These are phyloP conservation scores for Gallinago jamesoni DNA, from an alignment of 2,113 vertebrate species.

Conservation along the genomic window DNA sequence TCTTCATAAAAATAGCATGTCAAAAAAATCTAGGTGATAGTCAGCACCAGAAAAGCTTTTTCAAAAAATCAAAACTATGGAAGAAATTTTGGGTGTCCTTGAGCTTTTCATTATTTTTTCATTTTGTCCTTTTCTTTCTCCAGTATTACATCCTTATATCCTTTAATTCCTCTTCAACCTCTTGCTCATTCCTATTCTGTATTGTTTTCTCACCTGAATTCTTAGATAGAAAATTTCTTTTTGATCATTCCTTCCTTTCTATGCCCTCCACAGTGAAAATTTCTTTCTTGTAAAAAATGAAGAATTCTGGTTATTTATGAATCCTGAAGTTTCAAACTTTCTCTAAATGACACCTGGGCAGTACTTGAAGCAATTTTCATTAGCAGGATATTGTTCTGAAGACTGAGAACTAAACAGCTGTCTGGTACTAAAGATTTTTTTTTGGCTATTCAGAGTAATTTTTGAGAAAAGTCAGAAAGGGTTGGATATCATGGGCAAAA, in stretches of 20 bases:
- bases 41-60: background rate
- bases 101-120: background rate
- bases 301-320: background rate
- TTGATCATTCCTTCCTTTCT: background rate
- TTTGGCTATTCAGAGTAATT: background rate
- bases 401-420: background rate
- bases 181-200: background rate
- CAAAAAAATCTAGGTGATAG: background rate
- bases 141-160: background rate
- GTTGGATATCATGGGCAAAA: background rate
- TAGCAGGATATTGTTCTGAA: background rate
- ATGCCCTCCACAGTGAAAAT: background rate
- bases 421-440: background rate
- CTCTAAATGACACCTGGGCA: background rate
- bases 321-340: background rate
- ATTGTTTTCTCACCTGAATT: background rate
- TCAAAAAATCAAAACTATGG: background rate
- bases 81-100: background rate
- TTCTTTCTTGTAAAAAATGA: background rate
- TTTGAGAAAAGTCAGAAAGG: background rate
- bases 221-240: background rate
- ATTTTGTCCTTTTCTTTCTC: background rate
- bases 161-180: background rate
- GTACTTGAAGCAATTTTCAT: background rate
- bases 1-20: background rate